Base-by-base conservation (phyloP, 2,888 invertebrate genomes). In the Eudemis profundana region DNA sequence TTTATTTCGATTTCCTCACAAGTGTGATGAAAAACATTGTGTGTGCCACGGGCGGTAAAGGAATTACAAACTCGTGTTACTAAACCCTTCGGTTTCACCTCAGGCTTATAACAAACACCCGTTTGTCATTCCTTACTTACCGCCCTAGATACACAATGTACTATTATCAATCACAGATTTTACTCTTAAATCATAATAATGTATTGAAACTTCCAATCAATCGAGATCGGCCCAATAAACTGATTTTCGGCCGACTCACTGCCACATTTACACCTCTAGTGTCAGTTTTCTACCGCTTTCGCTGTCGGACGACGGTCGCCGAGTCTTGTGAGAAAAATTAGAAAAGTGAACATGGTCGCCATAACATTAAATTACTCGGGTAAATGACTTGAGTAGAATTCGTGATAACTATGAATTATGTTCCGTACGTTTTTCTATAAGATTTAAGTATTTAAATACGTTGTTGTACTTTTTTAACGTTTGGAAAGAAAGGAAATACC, bases 231-330 rank as follows among this genome's bases (percentile, higher is more conserved):
- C 23, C 17, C 29, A n/a, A 17, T 29, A 57, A 23, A 40, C 15
- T 33, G 33, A 21, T 7, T 17, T 57, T 57, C 17, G n/a, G 64
- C 49, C 17, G 57, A 50, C 44, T 64, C 64, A 64, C 36, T 57
- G 57, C 54, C 38, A 63, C 50, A 64, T 64, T 64, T 57, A 64
- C 64, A 64, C 64, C 56, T 64, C 42, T 5, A 36, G 49, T 64
- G 50, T 44, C 57, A 50, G 64, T 64, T 64, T 64, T 59, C 64
- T 64, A 64, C 36, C 42, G 64, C 64, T 64, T 64, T 64, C 64
- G 57, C 64, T 57, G 8, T 2, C 27, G 5, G 21, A 17, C 36
- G 21, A 17, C 36, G n/a, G 14, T 14, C 27, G 42, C 21, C 23
- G 50, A 10, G 17, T 27, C 33, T 46, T 49, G 33, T 14, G 49